Conservation (phyloP, 2,888 invertebrate species). For the Tanypteryx hageni region DNA sequence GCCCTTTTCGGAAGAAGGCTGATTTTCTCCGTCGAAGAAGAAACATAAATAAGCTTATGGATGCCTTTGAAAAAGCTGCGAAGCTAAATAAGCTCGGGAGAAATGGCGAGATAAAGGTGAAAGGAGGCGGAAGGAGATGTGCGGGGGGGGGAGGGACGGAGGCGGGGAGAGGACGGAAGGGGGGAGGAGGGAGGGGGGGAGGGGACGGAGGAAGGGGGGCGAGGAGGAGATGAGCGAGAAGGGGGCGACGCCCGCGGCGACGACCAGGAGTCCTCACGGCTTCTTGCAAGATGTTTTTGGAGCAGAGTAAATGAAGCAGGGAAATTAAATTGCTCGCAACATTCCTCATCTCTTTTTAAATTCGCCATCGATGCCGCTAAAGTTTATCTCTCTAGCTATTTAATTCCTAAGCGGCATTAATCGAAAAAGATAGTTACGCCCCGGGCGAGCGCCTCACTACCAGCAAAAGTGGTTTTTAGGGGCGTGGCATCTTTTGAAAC, state of each 20-base stretch:
- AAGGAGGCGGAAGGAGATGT: neutral
- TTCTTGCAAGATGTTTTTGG: conserved; percentile 33
- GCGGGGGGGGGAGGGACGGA: neutral
- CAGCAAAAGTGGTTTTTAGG: neutral
- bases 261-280: neutral
- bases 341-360: conserved; percentile 21
- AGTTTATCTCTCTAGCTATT: neutral
- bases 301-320: conserved; percentile 49
- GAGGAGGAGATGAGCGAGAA: neutral
- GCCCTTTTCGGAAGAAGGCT: neutral
- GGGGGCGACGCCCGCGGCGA: conserved; percentile 20
- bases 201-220: neutral
- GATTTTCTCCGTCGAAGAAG: conserved; percentile 1
- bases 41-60: conserved; percentile 29
- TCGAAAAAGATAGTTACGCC: neutral
- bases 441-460: neutral
- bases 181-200: neutral
- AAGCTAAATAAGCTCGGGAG: conserved; percentile 11
- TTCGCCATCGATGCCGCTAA: neutral
- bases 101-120: conserved; percentile 25
- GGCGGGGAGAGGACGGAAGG: neutral
- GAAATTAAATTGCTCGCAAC: conserved; percentile 50
- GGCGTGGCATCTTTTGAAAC: neutral
- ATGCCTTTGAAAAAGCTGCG: conserved; percentile 5
- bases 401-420: neutral